Evolutionary conservation across 2,888 invertebrate genomes (phyloP).

Genomic region (Meiosimyza decipiens): DNA sequence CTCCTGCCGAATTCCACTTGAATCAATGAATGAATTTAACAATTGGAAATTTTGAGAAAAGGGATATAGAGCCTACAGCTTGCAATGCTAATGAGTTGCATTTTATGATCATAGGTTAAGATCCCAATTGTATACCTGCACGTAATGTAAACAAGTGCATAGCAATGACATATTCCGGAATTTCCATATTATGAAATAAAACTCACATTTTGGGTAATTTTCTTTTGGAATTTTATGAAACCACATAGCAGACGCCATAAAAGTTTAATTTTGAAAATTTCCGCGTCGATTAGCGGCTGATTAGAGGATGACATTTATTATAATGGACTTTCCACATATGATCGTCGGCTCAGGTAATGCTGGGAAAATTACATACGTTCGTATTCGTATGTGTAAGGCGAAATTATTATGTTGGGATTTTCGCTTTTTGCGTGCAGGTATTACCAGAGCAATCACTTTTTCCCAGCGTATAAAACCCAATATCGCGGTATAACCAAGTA

Average conservation of each 20-base stretch:
- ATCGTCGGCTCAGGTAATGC: background rate
- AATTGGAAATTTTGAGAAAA: constrained; percentile 40
- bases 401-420: constrained; percentile 16
- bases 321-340: background rate
- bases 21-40: constrained; percentile 48
- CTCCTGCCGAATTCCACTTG: constrained; percentile 20
- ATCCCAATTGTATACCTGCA: background rate
- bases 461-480: constrained; percentile 19
- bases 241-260: background rate
- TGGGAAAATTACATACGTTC: background rate
- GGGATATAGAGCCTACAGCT: constrained; percentile 14
- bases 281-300: constrained; percentile 19
- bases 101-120: constrained; percentile 18
- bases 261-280: constrained; percentile 28
- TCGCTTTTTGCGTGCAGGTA: constrained; percentile 18
- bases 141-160: constrained; percentile 17
- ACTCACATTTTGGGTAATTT: constrained; percentile 30
- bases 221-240: background rate
- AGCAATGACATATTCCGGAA: constrained; percentile 35
- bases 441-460: constrained; percentile 3
- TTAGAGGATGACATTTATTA: background rate
- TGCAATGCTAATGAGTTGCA: constrained; percentile 55
- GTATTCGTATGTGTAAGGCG: too few relatives aligned
- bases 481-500: constrained; percentile 21
- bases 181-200: constrained; percentile 53